Conservation (phyloP, 2,888 invertebrate genomes). For the Limnephilus lunatus region DNA sequence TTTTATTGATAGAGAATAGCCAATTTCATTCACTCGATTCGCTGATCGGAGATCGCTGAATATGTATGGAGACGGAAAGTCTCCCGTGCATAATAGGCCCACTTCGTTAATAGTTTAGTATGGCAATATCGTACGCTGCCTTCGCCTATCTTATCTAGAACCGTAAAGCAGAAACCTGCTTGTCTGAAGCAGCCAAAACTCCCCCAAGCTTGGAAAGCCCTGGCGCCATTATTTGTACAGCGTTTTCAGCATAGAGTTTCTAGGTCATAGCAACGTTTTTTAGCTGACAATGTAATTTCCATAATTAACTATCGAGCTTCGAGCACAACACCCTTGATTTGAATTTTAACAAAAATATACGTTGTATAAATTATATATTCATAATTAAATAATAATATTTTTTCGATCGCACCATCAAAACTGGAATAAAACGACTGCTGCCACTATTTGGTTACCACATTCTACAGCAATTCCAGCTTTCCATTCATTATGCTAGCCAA, state of each 20-base stretch:
- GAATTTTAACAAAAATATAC: too few relatives aligned
- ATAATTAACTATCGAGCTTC: background rate
- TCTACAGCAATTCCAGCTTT: too few relatives aligned
- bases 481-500: too few relatives aligned
- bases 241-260: background rate
- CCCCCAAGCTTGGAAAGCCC: background rate
- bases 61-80: slow-evolving; percentile 29
- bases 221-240: background rate
- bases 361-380: too few relatives aligned
- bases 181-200: background rate
- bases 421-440: too few relatives aligned
- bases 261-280: background rate
- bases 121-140: slow-evolving; percentile 3
- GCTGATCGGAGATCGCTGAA: slow-evolving; percentile 30
- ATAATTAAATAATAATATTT: too few relatives aligned
- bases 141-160: background rate
- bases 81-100: slow-evolving; percentile 33
- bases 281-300: background rate
- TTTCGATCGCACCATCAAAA: too few relatives aligned
- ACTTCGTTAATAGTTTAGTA: slow-evolving; percentile 35
- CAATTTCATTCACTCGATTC: slow-evolving; percentile 28
- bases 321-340: too few relatives aligned
- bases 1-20: slow-evolving; percentile 16
- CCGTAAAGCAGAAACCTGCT: background rate
- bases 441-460: too few relatives aligned